Evolutionary conservation across 53 echinoderm and acorn worm species (phyloP).

Genomic region (Temnopleurus reevesii): DNA sequence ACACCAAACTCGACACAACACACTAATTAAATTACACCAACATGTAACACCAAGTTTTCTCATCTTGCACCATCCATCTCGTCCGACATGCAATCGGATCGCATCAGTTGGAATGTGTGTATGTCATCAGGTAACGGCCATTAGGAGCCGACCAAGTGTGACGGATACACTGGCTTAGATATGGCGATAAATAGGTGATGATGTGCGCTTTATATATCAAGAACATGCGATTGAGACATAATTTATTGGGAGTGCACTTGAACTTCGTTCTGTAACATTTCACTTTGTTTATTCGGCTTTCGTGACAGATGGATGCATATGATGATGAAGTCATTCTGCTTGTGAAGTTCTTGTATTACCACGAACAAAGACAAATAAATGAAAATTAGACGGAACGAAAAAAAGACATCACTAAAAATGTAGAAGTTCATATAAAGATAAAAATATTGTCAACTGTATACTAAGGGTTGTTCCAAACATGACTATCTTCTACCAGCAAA

Average conservation of each 20-base stretch:
- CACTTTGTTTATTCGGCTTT: neutral
- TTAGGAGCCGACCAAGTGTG: slow-evolving; percentile 21
- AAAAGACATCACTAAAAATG: too few species aligned
- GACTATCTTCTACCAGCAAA: too few species aligned
- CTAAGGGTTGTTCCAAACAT: too few species aligned
- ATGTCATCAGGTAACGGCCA: slow-evolving; percentile 51
- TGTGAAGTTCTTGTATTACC: too few species aligned
- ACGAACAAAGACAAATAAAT: too few species aligned
- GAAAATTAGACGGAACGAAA: too few species aligned
- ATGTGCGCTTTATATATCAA: neutral
- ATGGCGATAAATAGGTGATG: slow-evolving; percentile 41
- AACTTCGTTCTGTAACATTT: neutral
- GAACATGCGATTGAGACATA: neutral
- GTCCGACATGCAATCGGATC: neutral
- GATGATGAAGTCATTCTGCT: too few species aligned
- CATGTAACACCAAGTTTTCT: too few species aligned
- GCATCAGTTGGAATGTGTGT: slow-evolving; percentile 8
- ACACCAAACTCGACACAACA: neutral
- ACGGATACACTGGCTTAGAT: slow-evolving; percentile 42
- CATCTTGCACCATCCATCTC: neutral
- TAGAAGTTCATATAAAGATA: too few species aligned
- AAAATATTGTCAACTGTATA: too few species aligned
- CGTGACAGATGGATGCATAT: too few species aligned
- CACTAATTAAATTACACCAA: too few species aligned
- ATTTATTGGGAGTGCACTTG: neutral